Conservation (phyloP, 2,888 invertebrate species). For the Disparrhopalites patrizii region DNA sequence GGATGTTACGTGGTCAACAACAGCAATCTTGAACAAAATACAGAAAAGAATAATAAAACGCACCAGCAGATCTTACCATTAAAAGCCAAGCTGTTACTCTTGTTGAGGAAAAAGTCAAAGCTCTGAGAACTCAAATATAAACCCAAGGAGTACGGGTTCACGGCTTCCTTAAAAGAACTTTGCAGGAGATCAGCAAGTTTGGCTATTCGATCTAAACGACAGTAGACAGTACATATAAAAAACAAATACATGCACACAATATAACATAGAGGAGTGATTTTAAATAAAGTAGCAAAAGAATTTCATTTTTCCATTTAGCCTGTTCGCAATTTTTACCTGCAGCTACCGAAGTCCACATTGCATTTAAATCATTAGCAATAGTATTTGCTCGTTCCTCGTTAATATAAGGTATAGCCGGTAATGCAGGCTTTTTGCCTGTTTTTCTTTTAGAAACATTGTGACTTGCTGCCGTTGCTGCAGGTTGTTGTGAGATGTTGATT, state of each 20-base stretch:
- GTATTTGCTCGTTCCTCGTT: not conserved
- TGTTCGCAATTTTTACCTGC: not conserved
- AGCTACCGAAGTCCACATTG: not conserved
- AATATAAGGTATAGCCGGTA: conserved; percentile 1
- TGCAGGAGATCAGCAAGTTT: not conserved
- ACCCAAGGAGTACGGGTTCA: conserved; percentile 9
- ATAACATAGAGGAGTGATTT: not conserved
- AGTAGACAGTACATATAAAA: not conserved
- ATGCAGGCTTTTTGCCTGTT: not conserved
- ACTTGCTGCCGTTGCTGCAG: not conserved
- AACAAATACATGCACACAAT: not conserved
- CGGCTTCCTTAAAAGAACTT: conserved; percentile 8
- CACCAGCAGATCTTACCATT: not conserved
- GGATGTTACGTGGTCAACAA: no score
- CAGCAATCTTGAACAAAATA: not conserved
- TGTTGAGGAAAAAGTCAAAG: not conserved
- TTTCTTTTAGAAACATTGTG: not conserved
- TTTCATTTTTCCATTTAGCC: not conserved
- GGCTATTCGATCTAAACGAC: not conserved
- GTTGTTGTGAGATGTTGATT: no score
- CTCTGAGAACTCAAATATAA: conserved; percentile 12
- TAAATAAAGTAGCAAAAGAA: not conserved
- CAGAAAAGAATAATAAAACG: not conserved
- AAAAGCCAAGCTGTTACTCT: conserved; percentile 2
- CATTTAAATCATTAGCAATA: conserved; percentile 1